These are phyloP conservation scores for Spondyliosoma cantharus DNA, from an alignment of 2,797 vertebrate genomes.

Conservation along the genomic window DNA sequence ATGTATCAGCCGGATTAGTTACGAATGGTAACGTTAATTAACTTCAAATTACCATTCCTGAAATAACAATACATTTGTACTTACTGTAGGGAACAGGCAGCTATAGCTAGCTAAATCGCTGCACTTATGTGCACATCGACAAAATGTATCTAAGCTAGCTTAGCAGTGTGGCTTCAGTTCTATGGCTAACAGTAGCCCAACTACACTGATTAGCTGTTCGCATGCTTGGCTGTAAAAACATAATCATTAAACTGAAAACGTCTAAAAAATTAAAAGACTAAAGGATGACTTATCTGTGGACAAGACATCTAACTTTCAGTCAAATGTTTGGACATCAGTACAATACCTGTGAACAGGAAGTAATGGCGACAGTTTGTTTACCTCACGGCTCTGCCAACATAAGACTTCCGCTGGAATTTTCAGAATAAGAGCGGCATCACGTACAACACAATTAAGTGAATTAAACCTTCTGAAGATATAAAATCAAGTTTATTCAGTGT, in stretches of 20 bases:
- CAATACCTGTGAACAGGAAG: conserved; percentile 14
- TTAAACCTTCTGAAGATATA: neutral
- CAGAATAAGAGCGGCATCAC: conserved; percentile 36
- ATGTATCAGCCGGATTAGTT: too few species aligned
- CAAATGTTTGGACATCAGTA: neutral
- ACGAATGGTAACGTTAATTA: neutral
- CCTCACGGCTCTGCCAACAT: neutral
- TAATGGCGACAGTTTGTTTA: conserved; percentile 22
- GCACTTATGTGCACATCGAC: neutral
- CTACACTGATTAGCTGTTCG: conserved; percentile 1
- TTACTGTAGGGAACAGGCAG: accelerated
- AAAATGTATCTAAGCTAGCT: neutral
- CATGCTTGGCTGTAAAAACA: neutral
- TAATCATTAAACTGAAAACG: neutral
- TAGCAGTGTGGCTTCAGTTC: neutral
- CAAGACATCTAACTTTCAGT: accelerated
- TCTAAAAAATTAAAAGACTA: accelerated
- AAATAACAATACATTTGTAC: neutral
- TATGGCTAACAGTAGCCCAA: neutral
- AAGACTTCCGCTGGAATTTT: conserved; percentile 15
- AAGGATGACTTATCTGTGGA: accelerated
- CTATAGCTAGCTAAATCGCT: accelerated
- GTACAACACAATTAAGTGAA: neutral
- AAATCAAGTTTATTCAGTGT: too few species aligned
- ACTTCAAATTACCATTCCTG: too few species aligned